Evolutionary conservation across 92 coral and sea anemone genomes (phyloP), one percentile per base, ranked within the genome.

Genomic region (Parazoanthus atlanticus): DNA sequence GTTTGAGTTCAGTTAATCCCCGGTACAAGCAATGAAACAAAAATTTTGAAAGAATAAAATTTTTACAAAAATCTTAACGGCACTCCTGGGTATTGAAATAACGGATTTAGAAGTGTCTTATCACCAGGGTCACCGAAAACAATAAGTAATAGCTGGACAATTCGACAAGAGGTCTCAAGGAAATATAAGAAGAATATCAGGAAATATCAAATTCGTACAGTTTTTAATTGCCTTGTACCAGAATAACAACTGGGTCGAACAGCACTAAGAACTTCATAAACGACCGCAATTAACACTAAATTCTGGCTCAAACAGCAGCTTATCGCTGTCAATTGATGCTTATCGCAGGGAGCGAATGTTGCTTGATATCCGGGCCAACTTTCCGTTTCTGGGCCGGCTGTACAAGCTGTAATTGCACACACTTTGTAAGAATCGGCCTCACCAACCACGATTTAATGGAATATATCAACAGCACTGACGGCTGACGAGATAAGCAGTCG

Each of bases 391-490:
- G 82, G 29, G 36, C 46, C 41, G 29, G 36, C 46, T 47, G 65
- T 13, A 11, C 46, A 3, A 2, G 21, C 40, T 79, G 40, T 61
- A 23, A n/a, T 0, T 61, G 69, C 26, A 61, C n/a, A 61, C 21
- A 25, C 7, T 61, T 23, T 61, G 69, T 13, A 52, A 61, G 28
- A 79, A 29, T 17, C 41, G 10, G 7, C 56, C 67, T 47, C 83
- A 26, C 69, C 83, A 79, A 49, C 83, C 12, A n/a, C n/a, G 83
- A 79, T 79, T 79, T 79, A 32, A 79, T 79, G 69, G 69, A 23
- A 32, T 79, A 26, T 40, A 52, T 79, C 43, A 46, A 49, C 52
- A 9, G 56, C 21, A 76, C 26, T n/a, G n/a, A 43, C 38, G 46
- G 21, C 25, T 13, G 3, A 16, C 0, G 78, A 74, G 78, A 74